These are phyloP conservation scores for Lutraria lutraria DNA, from an alignment of 2,888 invertebrate genomes.

Conservation along the genomic window DNA sequence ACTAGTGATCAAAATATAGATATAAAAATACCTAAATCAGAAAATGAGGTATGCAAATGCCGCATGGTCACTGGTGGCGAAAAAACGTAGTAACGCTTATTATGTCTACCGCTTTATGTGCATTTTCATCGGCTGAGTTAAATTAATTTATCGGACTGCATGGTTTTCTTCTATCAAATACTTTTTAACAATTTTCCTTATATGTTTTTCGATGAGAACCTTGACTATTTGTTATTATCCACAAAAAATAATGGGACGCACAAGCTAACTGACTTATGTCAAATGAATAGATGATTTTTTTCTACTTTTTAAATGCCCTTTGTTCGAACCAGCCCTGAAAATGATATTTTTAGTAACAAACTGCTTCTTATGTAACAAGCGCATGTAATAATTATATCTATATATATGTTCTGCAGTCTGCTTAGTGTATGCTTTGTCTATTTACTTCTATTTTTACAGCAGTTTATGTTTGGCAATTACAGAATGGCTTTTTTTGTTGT, in stretches of 20 bases:
- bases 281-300: not conserved
- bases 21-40: conserved; percentile 81
- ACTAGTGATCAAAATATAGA: conserved; percentile 82
- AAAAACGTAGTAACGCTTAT: conserved; percentile 46
- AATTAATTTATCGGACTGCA: conserved; percentile 36
- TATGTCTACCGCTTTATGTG: conserved; percentile 50
- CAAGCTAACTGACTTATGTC: not conserved
- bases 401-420: conserved; percentile 25
- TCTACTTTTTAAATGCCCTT: not conserved
- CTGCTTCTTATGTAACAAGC: conserved; percentile 50
- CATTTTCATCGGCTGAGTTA: conserved; percentile 62
- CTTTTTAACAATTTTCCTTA: not conserved
- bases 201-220: not conserved
- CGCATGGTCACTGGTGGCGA: conserved; percentile 68
- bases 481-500: conserved; percentile 26
- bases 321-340: conserved; percentile 55
- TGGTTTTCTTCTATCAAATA: conserved; percentile 7
- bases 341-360: conserved; percentile 60
- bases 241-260: not conserved
- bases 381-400: conserved; percentile 51
- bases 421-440: conserved; percentile 20
- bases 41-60: conserved; percentile 71
- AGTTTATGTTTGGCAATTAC: not conserved
- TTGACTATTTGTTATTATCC: not conserved
- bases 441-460: not conserved